Conservation (phyloP, 2,797 vertebrate genomes). For the Sternotherus odoratus region DNA sequence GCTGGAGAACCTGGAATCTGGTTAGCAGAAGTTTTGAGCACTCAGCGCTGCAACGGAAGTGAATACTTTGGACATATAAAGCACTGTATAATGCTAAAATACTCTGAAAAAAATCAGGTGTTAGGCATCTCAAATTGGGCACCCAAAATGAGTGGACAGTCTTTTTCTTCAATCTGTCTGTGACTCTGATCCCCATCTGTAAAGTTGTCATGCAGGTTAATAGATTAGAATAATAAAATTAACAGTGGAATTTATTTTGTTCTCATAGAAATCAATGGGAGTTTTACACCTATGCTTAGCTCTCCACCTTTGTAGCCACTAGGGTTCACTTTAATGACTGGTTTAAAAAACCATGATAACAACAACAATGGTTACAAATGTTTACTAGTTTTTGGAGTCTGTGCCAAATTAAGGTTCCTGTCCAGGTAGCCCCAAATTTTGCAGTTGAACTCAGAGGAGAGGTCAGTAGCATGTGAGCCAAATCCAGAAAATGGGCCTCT, state of each 20-base stretch:
- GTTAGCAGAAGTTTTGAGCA: not conserved
- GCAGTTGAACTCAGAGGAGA: not conserved
- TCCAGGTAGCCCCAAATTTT: not conserved
- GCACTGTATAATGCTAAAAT: not conserved
- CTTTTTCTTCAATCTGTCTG: not conserved
- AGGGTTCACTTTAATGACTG: not conserved
- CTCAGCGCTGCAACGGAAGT: not conserved
- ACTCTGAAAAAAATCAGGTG: not conserved
- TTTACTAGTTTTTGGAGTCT: not conserved
- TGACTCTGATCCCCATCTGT: no score
- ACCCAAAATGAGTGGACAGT: not conserved
- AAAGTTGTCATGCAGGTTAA: not conserved
- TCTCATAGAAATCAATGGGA: not conserved
- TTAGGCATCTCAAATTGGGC: not conserved
- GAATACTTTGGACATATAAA: not conserved
- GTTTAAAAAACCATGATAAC: not conserved
- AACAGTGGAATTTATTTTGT: not conserved
- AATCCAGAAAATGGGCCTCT: not conserved
- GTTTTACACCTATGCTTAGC: not conserved
- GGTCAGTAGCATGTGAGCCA: accelerated
- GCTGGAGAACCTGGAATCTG: not conserved
- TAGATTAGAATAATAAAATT: not conserved
- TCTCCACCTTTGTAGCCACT: not conserved
- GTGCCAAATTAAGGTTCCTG: not conserved
- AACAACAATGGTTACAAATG: not conserved